phyloP scores from a whole-genome alignment of 1,140 invertebrate genomes.

The Colletes gigas region DNA sequence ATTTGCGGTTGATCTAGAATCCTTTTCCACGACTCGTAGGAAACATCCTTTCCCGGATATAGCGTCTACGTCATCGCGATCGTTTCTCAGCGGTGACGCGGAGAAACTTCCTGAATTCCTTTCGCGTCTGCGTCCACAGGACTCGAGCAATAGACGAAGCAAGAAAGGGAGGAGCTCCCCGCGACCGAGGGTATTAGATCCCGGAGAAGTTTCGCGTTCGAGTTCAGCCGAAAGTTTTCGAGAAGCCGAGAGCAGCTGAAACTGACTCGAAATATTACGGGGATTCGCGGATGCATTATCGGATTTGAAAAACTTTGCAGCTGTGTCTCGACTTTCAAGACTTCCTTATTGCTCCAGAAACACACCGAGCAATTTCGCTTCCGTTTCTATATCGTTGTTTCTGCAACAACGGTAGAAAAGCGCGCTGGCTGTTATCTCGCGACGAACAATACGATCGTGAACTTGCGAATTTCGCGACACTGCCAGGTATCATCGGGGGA shows the following conservation, averaged over 20 bases:
- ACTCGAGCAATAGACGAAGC: constrained; percentile 5
- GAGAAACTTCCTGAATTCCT: constrained; percentile 50
- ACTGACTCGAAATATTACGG: constrained; percentile 26
- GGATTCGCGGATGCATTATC: constrained; percentile 29
- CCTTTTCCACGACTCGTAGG: constrained; percentile 13
- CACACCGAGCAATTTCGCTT: not conserved
- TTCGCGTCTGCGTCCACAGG: constrained; percentile 18
- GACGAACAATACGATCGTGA: not conserved
- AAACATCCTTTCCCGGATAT: constrained; percentile 44
- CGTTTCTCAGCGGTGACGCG: constrained; percentile 40
- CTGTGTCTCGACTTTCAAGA: constrained; percentile 1
- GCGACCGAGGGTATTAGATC: constrained; percentile 35
- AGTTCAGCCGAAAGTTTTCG: constrained; percentile 30
- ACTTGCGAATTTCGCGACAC: not conserved
- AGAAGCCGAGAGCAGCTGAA: not conserved
- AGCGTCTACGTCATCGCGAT: constrained; percentile 50
- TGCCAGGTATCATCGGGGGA: not conserved
- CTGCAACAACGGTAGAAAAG: not conserved
- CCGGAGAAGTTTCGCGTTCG: constrained; percentile 6
- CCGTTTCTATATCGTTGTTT: too few species aligned
- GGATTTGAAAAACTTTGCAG: constrained; percentile 32
- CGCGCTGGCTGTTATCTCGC: too few species aligned
- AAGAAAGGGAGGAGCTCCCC: constrained; percentile 3
- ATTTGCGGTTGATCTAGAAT: not conserved
- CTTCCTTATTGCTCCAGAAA: constrained; percentile 20